Base-by-base conservation (phyloP, 1,140 invertebrate genomes). In the Drosophila kikkawai region DNA sequence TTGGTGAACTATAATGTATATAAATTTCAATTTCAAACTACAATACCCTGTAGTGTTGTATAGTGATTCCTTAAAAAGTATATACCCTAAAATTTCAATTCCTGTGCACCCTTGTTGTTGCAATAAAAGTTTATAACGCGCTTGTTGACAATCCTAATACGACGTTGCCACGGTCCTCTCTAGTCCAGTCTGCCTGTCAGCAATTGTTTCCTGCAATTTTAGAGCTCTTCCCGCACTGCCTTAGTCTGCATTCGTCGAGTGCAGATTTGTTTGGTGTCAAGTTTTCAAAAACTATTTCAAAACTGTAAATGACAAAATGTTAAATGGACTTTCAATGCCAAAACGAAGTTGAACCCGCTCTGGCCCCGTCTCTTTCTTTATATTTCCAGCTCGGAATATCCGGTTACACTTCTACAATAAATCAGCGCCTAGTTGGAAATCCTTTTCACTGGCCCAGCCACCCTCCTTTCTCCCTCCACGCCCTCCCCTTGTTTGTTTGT, bases 231-330 rank as follows among this genome's bases (percentile, higher is more conserved):
- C 58, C 56, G 15, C 58, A 39, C 36, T 39, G 32, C 73, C 13
- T 13, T 19, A 13, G 36, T 19, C 39, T 55, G 53, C 47, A 39
- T 50, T 61, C 41, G 53, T 57, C 57, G 56, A 44, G 51, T 71
- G 57, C 58, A 79, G 80, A 80, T 82, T 88, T 91, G 79, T 76
- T 83, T 71, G 85, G 76, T 86, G 88, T 91, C 90, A 91, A 91
- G 77, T 88, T 88, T 88, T 90, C 82, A 80, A 80, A 86, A 91
- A 90, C 85, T 90, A 91, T 91, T 91, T 91, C 82, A 90, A 91
- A 91, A 91, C 85, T 91, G 90, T 91, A 91, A 91, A 86, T 91
- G 90, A 91, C 90, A 91, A 91, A 91, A 91, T 91, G 90, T 91
- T 90, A 91, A 91, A 91, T 91, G 84, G 82, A 91, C 90, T 91